phyloP scores from a whole-genome alignment of 1,140 invertebrate genomes.

The Drosophila sp. region DNA sequence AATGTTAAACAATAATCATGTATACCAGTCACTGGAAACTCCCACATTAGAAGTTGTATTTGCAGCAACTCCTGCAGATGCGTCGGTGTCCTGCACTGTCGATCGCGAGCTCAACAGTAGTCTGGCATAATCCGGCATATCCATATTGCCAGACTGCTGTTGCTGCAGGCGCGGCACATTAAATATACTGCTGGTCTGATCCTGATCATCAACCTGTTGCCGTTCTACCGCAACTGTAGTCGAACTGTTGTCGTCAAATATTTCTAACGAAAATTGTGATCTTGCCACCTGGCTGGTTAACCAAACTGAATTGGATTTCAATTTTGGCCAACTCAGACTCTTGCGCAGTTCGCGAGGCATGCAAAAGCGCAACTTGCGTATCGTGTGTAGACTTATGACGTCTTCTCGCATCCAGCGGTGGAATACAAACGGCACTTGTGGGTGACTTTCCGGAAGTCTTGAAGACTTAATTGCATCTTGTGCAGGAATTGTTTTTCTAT shows the following conservation, averaged over 20 bases:
- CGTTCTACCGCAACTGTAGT: background rate
- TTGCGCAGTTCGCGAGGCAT: background rate
- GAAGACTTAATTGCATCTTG: background rate
- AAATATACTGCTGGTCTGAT: slow-evolving; percentile 7
- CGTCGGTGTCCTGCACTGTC: slow-evolving; percentile 11
- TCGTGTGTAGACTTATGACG: slow-evolving; percentile 15
- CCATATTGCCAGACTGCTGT: slow-evolving; percentile 19
- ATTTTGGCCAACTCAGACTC: background rate
- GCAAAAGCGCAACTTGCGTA: background rate
- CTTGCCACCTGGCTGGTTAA: background rate
- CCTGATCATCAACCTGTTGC: background rate
- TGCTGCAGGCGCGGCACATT: slow-evolving; percentile 22
- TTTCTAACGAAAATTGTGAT: background rate
- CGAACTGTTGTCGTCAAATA: background rate
- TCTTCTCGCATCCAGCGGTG: slow-evolving; percentile 13
- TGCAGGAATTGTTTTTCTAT: background rate
- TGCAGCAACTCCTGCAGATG: background rate
- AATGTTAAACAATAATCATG: background rate
- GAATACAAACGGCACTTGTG: background rate
- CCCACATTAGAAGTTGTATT: background rate
- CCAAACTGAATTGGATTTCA: slow-evolving; percentile 2
- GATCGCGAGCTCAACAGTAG: slow-evolving; percentile 5
- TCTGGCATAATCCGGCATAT: slow-evolving; percentile 17
- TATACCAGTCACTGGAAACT: slow-evolving; percentile 21
- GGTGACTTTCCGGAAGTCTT: background rate